Conservation (phyloP, 2,888 invertebrate species). For the Ornithoptera priamus region DNA sequence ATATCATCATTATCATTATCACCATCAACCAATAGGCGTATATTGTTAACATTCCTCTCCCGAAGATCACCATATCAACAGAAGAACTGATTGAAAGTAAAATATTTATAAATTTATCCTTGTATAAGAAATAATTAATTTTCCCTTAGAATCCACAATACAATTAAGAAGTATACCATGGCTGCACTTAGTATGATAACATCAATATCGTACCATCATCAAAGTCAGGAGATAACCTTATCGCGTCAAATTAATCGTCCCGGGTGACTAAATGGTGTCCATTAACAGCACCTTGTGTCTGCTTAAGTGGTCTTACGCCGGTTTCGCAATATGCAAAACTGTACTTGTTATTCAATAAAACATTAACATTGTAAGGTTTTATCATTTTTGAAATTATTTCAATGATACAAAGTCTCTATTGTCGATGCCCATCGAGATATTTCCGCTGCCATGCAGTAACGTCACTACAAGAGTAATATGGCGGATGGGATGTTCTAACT, state of each 20-base stretch:
- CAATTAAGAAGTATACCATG: conserved; percentile 1
- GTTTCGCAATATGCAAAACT: conserved; percentile 5
- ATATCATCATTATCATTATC: no score
- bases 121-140: background rate
- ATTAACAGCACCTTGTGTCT: conserved; percentile 23
- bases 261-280: conserved; percentile 19
- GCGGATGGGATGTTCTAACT: no score
- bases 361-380: background rate
- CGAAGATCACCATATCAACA: no score
- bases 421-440: no score
- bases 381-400: background rate
- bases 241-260: conserved; percentile 27
- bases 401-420: no score
- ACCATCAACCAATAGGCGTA: no score
- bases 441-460: no score
- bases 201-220: conserved; percentile 17
- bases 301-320: conserved; percentile 17
- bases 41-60: no score
- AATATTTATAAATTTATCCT: no score
- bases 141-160: conserved; percentile 2
- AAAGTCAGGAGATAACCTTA: conserved; percentile 27
- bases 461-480: no score
- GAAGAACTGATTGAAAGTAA: background rate
- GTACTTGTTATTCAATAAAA: conserved; percentile 9
- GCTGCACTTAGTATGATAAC: conserved; percentile 6